Conservation (phyloP, 1,140 invertebrate genomes). For the Drosophila funebris region DNA sequence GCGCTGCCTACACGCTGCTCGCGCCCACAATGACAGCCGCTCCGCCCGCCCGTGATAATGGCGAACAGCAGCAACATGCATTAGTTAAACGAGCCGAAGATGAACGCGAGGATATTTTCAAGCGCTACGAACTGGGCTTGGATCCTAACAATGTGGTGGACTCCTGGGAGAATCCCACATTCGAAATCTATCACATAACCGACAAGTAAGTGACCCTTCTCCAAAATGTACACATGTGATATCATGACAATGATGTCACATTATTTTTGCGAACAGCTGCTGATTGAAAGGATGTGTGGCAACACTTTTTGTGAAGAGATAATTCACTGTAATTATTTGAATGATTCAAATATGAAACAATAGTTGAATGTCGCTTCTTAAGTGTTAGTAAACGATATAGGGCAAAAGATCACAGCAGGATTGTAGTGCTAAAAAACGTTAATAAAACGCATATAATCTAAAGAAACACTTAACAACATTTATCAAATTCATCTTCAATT, state of each 20-base stretch:
- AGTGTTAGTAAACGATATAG: no score
- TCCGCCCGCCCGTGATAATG: slow-evolving; percentile 56
- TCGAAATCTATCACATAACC: slow-evolving; percentile 96
- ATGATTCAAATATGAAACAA: no score
- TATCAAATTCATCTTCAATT: no score
- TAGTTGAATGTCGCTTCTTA: no score
- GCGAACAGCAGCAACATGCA: slow-evolving; percentile 69
- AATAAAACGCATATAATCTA: no score
- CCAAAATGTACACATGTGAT: background rate
- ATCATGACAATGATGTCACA: slow-evolving; percentile 24
- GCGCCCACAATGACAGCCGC: slow-evolving; percentile 51
- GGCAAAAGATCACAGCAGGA: no score
- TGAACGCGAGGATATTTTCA: slow-evolving; percentile 97
- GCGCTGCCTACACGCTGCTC: slow-evolving; percentile 15
- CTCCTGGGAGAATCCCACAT: slow-evolving; percentile 98
- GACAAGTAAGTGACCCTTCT: slow-evolving; percentile 87
- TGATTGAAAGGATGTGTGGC: background rate
- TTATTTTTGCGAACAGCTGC: slow-evolving; percentile 2
- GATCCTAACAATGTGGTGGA: slow-evolving; percentile 96
- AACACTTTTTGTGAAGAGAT: background rate
- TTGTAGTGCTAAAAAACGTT: no score
- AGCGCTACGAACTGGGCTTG: slow-evolving; percentile 95
- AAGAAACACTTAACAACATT: no score
- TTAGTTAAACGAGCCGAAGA: slow-evolving; percentile 92
- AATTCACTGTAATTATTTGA: no score